Evolutionary conservation across 2,113 vertebrate species (phyloP).

Genomic region (Heterochromis multidens): DNA sequence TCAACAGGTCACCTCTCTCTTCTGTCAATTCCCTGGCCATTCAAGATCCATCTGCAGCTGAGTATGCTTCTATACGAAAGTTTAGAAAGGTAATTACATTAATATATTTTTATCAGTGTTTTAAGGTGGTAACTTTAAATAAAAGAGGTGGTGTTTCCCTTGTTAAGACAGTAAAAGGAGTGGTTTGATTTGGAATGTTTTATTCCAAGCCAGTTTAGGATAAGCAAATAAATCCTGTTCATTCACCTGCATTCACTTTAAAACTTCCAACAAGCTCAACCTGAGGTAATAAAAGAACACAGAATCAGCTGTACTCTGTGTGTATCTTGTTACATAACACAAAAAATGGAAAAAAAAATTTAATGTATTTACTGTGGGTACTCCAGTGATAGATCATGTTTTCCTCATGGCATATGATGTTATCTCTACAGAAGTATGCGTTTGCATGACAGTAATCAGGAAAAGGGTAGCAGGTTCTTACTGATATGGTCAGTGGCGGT

Average conservation of each 20-base stretch:
- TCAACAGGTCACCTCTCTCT: slow-evolving; percentile 51
- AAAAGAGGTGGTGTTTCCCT: neutral
- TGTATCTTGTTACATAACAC: neutral
- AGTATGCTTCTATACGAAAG: slow-evolving; percentile 76
- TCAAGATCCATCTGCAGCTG: slow-evolving; percentile 58
- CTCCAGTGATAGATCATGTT: neutral
- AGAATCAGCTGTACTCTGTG: neutral
- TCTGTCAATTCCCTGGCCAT: slow-evolving; percentile 54
- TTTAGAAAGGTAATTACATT: slow-evolving; percentile 63
- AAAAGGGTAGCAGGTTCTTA: neutral
- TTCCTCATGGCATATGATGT: neutral
- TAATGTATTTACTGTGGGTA: neutral
- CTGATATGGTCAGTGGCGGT: neutral
- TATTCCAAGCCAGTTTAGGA: neutral
- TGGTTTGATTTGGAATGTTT: too few relatives aligned
- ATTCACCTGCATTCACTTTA: neutral
- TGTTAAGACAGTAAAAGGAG: neutral
- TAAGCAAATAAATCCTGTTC: neutral
- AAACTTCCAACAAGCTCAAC: neutral
- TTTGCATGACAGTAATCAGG: neutral
- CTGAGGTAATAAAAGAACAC: neutral
- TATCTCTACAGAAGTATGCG: neutral
- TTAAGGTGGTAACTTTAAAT: neutral
- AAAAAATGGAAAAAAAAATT: neutral
- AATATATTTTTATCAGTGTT: neutral